Conservation (phyloP, 2,797 vertebrate species). For the Serranus cabrilla region DNA sequence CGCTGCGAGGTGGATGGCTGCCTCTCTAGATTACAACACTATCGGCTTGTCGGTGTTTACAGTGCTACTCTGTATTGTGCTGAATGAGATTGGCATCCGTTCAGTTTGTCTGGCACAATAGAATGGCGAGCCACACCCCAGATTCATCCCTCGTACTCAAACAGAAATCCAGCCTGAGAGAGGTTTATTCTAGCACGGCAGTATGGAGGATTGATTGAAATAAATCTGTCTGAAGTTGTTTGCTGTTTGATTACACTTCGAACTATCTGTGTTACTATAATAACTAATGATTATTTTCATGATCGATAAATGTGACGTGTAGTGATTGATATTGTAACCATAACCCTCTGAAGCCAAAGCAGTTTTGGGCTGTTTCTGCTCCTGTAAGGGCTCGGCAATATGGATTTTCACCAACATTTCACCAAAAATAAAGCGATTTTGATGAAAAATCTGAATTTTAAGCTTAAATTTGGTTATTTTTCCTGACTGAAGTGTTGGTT, state of each 20-base stretch:
- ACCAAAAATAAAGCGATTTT: too few relatives aligned
- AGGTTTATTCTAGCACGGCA: slow-evolving; percentile 17
- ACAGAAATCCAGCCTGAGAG: slow-evolving; percentile 20
- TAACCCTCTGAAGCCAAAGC: too few relatives aligned
- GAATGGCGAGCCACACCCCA: slow-evolving; percentile 54
- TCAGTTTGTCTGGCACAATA: slow-evolving; percentile 51
- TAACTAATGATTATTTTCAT: not conserved
- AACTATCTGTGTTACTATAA: slow-evolving; percentile 1
- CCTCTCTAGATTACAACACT: slow-evolving; percentile 58
- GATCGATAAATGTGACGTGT: not conserved
- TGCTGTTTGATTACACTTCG: not conserved
- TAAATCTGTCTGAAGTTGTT: slow-evolving; percentile 1
- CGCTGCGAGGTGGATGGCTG: slow-evolving; percentile 35
- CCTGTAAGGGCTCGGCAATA: too few relatives aligned
- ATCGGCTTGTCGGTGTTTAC: slow-evolving; percentile 52
- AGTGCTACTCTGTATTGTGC: slow-evolving; percentile 41
- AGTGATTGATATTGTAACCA: too few relatives aligned
- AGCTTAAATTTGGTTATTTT: too few relatives aligned
- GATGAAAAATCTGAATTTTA: too few relatives aligned
- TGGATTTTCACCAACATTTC: too few relatives aligned
- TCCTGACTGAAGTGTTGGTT: too few relatives aligned
- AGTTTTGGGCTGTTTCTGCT: too few relatives aligned
- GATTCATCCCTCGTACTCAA: slow-evolving; percentile 33
- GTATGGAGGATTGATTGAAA: not conserved
- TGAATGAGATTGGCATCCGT: slow-evolving; percentile 47